These are phyloP conservation scores for Cyprinella venusta DNA, from an alignment of 2,797 vertebrate species.

Conservation along the genomic window DNA sequence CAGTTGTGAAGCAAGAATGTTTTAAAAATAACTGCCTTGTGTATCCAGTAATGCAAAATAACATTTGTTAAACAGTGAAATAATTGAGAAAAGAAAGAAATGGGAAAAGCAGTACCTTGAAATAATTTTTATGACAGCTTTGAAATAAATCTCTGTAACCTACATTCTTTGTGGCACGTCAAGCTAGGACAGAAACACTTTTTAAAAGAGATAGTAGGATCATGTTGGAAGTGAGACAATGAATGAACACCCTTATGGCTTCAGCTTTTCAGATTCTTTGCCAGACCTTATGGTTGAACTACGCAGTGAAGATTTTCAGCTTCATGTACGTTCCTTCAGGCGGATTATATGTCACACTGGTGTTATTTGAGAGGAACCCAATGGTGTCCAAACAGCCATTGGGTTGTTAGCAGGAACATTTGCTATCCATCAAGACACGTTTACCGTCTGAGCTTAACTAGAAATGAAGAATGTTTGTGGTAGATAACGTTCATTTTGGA, in stretches of 20 bases:
- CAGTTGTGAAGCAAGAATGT: neutral
- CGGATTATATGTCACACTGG: conserved; percentile 22
- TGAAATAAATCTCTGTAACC: neutral
- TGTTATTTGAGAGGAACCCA: conserved; percentile 34
- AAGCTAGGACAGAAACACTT: neutral
- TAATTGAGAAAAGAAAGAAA: neutral
- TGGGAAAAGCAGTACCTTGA: neutral
- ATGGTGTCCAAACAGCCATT: conserved; percentile 40
- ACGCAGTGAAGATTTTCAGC: conserved; percentile 6
- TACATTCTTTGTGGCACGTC: neutral
- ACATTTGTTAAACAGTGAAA: neutral
- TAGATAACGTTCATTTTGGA: neutral
- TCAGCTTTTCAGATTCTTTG: conserved; percentile 18
- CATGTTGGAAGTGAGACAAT: conserved; percentile 6
- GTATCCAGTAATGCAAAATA: neutral
- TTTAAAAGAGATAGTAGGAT: conserved; percentile 8
- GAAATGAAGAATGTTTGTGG: conserved; percentile 24
- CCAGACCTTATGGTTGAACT: conserved; percentile 35
- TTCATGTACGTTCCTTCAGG: conserved; percentile 37
- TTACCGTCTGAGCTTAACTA: conserved; percentile 6
- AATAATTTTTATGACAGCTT: neutral
- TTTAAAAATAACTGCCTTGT: neutral
- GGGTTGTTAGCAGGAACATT: conserved; percentile 37
- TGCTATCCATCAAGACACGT: conserved; percentile 39
- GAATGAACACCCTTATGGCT: conserved; percentile 26